phyloP scores from a whole-genome alignment of 2,113 vertebrate species.

The Bubo blakistoni region DNA sequence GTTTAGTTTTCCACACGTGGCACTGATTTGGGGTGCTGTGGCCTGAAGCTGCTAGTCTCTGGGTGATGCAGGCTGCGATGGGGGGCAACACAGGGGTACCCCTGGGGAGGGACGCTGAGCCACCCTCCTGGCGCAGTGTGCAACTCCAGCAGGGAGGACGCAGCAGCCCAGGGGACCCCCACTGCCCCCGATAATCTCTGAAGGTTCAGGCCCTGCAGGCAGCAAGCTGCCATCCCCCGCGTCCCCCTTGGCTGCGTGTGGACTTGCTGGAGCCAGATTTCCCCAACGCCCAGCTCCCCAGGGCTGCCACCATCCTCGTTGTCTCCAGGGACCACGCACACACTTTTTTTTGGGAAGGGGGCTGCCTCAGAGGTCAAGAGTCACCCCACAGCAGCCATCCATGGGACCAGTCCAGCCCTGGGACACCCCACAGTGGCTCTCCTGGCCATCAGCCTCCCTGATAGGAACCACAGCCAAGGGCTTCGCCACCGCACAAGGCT shows the following conservation, averaged over 20 bases:
- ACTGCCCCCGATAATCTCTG: not conserved
- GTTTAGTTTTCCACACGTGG: not conserved
- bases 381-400: not conserved
- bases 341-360: fast-evolving
- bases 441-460: not conserved
- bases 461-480: not conserved
- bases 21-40: not conserved
- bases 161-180: not conserved
- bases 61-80: not conserved
- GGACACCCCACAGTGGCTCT: not conserved
- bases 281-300: not conserved
- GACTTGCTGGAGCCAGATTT: not conserved
- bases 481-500: fast-evolving
- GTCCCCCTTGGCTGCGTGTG: not conserved
- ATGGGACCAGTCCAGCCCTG: not conserved
- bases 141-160: fast-evolving
- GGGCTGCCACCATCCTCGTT: not conserved
- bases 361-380: not conserved
- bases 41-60: not conserved
- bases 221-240: not conserved
- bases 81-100: fast-evolving
- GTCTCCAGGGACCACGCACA: not conserved
- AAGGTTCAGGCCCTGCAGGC: not conserved
- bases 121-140: fast-evolving
- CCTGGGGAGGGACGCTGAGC: not conserved